phyloP scores from a whole-genome alignment of 2,113 vertebrate genomes.

The Nyctereutes procyonoides region DNA sequence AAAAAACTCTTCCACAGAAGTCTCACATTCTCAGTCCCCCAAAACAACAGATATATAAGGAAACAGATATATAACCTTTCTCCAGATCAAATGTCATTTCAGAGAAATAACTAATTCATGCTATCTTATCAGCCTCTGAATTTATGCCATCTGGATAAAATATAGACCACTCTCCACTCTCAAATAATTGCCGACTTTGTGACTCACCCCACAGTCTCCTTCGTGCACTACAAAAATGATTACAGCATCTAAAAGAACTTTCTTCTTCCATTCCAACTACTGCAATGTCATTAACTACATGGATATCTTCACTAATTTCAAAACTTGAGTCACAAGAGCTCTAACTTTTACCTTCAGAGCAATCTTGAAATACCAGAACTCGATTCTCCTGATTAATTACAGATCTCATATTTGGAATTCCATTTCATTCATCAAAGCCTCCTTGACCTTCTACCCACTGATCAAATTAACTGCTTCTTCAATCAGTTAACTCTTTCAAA shows the following conservation, averaged over 20 bases:
- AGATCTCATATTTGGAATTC: slow-evolving; percentile 45
- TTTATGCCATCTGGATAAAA: slow-evolving; percentile 58
- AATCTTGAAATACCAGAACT: slow-evolving; percentile 34
- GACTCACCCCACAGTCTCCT: not conserved
- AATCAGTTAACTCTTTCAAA: slow-evolving; percentile 55
- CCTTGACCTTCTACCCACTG: slow-evolving; percentile 44
- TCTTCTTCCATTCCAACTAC: slow-evolving; percentile 19
- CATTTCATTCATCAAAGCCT: slow-evolving; percentile 15
- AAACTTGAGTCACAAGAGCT: not conserved
- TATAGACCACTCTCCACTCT: not conserved
- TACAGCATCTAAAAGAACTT: not conserved
- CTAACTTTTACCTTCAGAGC: slow-evolving; percentile 42
- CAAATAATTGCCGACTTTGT: not conserved
- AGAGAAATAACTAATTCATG: slow-evolving; percentile 38
- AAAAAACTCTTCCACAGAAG: slow-evolving; percentile 41
- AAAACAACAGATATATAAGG: not conserved
- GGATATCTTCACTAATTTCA: not conserved
- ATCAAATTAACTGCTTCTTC: slow-evolving; percentile 51
- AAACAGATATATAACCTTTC: not conserved
- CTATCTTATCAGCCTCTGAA: slow-evolving; percentile 39
- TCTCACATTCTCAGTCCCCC: slow-evolving; percentile 2
- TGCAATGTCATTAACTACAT: slow-evolving; percentile 15
- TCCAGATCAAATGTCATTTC: slow-evolving; percentile 26
- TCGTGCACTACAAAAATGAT: slow-evolving; percentile 29
- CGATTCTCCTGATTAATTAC: not conserved